Evolutionary conservation across 2,113 vertebrate species (phyloP).

Genomic region (Esox niger): DNA sequence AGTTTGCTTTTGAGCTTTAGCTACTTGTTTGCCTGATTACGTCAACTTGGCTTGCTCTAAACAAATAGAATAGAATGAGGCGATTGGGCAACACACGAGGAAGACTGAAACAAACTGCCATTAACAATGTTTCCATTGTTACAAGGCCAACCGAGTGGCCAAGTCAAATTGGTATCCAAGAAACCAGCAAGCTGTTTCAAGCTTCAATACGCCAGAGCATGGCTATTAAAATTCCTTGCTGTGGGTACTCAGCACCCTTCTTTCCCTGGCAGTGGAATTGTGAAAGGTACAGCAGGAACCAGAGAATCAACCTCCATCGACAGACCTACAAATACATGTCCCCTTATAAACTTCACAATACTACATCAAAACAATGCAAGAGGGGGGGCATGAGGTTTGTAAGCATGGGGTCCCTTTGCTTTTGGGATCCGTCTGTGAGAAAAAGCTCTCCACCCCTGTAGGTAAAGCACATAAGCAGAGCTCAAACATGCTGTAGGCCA

Average conservation of each 20-base stretch:
- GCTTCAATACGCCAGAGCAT: conserved; percentile 17
- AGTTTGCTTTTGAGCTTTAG: neutral
- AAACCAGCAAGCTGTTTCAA: conserved; percentile 36
- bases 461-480: neutral
- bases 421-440: too few species aligned
- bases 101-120: conserved; percentile 18
- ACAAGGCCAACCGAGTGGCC: conserved; percentile 7
- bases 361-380: neutral
- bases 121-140: conserved; percentile 39
- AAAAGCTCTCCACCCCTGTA: too few species aligned
- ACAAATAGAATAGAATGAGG: conserved; percentile 20
- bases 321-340: neutral
- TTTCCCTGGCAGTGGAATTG: neutral
- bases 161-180: conserved; percentile 30
- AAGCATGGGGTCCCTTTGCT: neutral
- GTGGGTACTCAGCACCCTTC: conserved; percentile 2
- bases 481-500: neutral
- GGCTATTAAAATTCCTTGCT: conserved; percentile 21
- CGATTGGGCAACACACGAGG: conserved; percentile 14
- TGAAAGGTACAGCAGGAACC: conserved; percentile 10
- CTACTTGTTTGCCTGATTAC: neutral
- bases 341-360: neutral
- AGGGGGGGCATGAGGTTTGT: neutral
- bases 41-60: conserved; percentile 7
- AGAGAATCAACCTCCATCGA: neutral